Percentiles rank a stretch among this genome's conserved stretches.
Evolutionary conservation across 1,140 invertebrate genomes (phyloP).

Genomic region (Probaryconus sp.): DNA sequence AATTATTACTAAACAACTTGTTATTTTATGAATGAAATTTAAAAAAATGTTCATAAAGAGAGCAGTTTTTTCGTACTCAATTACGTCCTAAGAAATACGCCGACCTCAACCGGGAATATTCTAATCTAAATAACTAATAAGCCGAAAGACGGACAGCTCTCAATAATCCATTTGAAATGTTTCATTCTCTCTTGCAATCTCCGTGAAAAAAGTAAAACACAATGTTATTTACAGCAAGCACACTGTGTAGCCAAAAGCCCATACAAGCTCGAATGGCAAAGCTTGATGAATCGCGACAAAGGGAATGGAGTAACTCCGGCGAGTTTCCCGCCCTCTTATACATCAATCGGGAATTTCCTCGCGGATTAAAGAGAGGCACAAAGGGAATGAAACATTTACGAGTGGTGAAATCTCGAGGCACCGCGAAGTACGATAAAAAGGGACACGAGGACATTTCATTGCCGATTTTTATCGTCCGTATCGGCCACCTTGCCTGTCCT

Average conservation of each 20-base stretch:
- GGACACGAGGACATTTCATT: slow-evolving; percentile 63
- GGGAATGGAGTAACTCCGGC: slow-evolving; percentile 46
- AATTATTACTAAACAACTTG: no score
- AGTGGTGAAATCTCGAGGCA: slow-evolving; percentile 33
- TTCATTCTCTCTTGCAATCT: no score
- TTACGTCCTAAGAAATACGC: no score
- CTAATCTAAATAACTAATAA: no score
- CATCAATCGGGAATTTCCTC: slow-evolving; percentile 52
- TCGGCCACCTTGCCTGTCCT: slow-evolving; percentile 26
- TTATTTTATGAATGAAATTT: no score
- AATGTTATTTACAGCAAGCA: slow-evolving; percentile 13
- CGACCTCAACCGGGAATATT: no score
- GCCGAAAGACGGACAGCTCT: no score
- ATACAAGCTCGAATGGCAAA: slow-evolving; percentile 29
- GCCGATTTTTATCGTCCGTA: slow-evolving; percentile 68
- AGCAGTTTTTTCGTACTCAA: no score
- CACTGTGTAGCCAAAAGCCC: slow-evolving; percentile 15
- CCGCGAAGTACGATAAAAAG: slow-evolving; percentile 32
- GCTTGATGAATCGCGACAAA: slow-evolving; percentile 60
- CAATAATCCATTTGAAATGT: no score
- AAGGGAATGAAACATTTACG: slow-evolving; percentile 59
- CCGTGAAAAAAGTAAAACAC: slow-evolving; percentile 10
- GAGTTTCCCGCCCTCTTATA: slow-evolving; percentile 31
- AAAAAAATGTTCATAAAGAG: no score
- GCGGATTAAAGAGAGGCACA: slow-evolving; percentile 46